Base-by-base conservation (phyloP, 2,797 vertebrate genomes). In the Gallirallus australis region DNA sequence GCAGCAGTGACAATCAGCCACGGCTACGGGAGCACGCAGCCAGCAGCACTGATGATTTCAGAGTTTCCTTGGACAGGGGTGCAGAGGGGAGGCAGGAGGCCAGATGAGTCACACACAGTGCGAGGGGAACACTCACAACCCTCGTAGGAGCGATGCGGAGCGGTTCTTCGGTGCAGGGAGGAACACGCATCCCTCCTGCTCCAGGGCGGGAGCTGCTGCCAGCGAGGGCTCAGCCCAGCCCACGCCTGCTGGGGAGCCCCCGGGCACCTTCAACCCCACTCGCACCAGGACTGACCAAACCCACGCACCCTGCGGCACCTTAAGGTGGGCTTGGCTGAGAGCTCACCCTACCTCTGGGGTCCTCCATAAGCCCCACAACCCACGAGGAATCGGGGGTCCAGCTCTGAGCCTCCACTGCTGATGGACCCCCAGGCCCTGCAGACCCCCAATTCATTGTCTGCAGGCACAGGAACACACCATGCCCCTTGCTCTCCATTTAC, bases 21-120 rank as follows among this genome's bases (percentile, higher is more conserved):
- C 24, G 54, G 54, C 40, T 16, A 17, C 86, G 40, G 40, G 40
- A 42, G 42, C 42, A 6, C 42, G 17, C 42, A 45, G 42, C 42
- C 42, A 19, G 42, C 42, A 45, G 42, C 42, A 45, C 42, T 9
- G 42, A 19, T 63, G 73, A 94, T 45, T 91, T 93, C 95, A 96
- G 95, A 83, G 93, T 92, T 93, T 92, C 94, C 96, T 20, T 84
- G 86, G 7, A 82, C 42, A 91, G 47, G 91, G 69, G 66, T 2
- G 6, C 89, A 60, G 94, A 31, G 12, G 17, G 48, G 40, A 12
- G 94, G 93, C 94, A 42, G 27, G 86, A 33, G 63, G 80, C 95
- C 94, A 79, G 79, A 90, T 88, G 89, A 94, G 71, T 95, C 95
- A 93, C 78, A 4, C 50, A 6, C 15, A 3, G 48, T 5, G 13